Evolutionary conservation across 2,888 invertebrate species (phyloP), one percentile per base, ranked within the genome.

Genomic region (Hydrotaea diabolus): DNA sequence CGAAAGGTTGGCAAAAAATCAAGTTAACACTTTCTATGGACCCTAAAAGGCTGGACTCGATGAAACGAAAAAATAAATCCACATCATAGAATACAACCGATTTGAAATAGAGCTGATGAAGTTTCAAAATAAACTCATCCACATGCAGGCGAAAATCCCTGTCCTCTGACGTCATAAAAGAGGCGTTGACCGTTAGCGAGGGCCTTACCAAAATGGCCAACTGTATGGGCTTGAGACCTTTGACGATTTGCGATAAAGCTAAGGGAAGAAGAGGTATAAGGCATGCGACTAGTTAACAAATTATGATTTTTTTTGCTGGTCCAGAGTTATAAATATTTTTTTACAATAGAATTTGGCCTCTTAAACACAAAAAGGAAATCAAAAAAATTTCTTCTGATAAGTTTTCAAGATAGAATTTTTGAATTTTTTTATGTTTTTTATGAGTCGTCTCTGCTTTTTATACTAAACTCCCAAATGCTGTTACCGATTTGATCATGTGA

Each of bases 21-120:
- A 92, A 86, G 85, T 89, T 92, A n/a, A 90, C 90, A 86, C 90
- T 91, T 82, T 92, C 92, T 73, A 91, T 89, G 55, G 92, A 90
- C 26, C 90, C 90, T 62, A 87, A 85, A 36, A 92, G 88, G 83
- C 87, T 90, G 1, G 88, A 82, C 62, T 91, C 91, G 43, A 92
- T 89, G 74, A 90, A 91, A 39, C 88, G 80, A 59, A 92, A 91
- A 88, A 91, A 92, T 23, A 89, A 81, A 59, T 89, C 89, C 4
- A 88, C 77, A 77, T 92, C 89, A 76, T 90, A 89, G 80, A 91
- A 92, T 19, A 92, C 89, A 7, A 90, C 89, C 0, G 91, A 90
- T 77, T 91, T 90, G 73, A 89, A 88, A 82, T 90, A 88, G 0
- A 89, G 87, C 9, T 87, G 86, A 84, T 92, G 92, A 64, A 92